Conservation (phyloP, 2,113 vertebrate genomes). For the Sus scrofa region DNA sequence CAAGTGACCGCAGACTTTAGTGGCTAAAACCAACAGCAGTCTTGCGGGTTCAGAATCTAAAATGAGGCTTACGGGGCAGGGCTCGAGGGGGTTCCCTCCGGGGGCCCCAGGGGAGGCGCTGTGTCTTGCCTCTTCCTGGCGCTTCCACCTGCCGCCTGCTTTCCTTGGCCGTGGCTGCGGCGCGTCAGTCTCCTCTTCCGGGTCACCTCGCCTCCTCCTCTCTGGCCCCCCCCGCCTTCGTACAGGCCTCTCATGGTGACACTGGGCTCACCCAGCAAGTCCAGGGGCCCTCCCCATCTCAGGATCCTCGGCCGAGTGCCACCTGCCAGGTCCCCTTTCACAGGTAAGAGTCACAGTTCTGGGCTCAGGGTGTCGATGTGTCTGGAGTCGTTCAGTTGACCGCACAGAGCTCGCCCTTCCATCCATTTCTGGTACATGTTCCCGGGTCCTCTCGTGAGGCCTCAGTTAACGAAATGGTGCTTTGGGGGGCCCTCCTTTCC, state of each 20-base stretch:
- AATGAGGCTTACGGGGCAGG: neutral
- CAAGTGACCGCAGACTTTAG: neutral
- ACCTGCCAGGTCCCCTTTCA: neutral
- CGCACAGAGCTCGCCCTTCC: neutral
- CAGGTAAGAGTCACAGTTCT: neutral
- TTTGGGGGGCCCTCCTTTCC: too few species aligned
- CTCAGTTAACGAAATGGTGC: too few species aligned
- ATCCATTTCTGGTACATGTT: too few species aligned
- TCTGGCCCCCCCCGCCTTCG: neutral
- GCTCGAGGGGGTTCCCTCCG: neutral
- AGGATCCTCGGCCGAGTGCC: neutral
- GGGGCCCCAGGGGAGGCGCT: neutral
- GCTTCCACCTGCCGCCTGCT: too few species aligned
- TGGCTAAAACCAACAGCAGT: neutral
- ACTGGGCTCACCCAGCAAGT: rapidly evolving
- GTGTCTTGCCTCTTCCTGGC: neutral
- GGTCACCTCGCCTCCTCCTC: neutral
- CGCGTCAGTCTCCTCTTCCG: rapidly evolving
- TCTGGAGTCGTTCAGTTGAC: neutral
- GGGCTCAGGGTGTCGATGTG: neutral
- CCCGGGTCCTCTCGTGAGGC: too few species aligned
- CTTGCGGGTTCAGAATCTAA: neutral
- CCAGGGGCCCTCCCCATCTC: neutral
- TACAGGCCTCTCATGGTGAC: neutral
- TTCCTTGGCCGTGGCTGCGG: neutral